Evolutionary conservation across 1,140 invertebrate genomes (phyloP).

Genomic region (Sitophilus oryzae): DNA sequence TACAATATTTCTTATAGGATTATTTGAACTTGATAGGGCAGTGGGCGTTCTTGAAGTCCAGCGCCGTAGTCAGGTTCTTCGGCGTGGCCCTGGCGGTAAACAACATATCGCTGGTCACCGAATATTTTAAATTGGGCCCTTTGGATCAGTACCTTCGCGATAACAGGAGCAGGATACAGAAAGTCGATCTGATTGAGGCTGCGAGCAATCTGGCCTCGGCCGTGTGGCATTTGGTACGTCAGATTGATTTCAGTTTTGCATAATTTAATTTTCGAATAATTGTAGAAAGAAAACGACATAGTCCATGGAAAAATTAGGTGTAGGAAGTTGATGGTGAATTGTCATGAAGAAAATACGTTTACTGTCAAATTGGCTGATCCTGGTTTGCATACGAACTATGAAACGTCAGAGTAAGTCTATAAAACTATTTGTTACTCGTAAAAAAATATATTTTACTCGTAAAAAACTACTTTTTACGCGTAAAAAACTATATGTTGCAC

Average conservation of each 20-base stretch:
- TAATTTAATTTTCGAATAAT: conserved; percentile 22
- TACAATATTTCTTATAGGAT: too few species aligned
- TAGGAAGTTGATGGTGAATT: conserved; percentile 69
- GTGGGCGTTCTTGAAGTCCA: conserved; percentile 69
- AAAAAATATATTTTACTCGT: too few species aligned
- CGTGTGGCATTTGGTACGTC: conserved; percentile 66
- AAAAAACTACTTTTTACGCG: too few species aligned
- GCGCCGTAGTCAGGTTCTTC: conserved; percentile 65
- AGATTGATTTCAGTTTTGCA: too few species aligned
- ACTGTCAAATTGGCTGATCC: conserved; percentile 76
- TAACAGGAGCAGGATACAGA: conserved; percentile 52
- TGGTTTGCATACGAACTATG: conserved; percentile 55
- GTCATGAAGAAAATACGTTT: conserved; percentile 60
- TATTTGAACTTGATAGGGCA: conserved; percentile 68
- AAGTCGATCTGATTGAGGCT: conserved; percentile 72
- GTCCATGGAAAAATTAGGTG: conserved; percentile 83
- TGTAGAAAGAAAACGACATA: conserved; percentile 66
- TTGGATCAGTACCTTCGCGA: conserved; percentile 66
- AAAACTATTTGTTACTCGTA: conserved; percentile 6
- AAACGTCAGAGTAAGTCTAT: conserved; percentile 56
- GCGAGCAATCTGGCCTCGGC: conserved; percentile 69
- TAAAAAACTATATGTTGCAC: too few species aligned
- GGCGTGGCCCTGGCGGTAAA: conserved; percentile 62
- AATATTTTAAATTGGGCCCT: conserved; percentile 70
- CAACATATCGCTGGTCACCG: conserved; percentile 73